Evolutionary conservation across 2,113 vertebrate genomes (phyloP), one percentile per base, ranked within the genome.

Genomic region (Gavialis gangeticus): DNA sequence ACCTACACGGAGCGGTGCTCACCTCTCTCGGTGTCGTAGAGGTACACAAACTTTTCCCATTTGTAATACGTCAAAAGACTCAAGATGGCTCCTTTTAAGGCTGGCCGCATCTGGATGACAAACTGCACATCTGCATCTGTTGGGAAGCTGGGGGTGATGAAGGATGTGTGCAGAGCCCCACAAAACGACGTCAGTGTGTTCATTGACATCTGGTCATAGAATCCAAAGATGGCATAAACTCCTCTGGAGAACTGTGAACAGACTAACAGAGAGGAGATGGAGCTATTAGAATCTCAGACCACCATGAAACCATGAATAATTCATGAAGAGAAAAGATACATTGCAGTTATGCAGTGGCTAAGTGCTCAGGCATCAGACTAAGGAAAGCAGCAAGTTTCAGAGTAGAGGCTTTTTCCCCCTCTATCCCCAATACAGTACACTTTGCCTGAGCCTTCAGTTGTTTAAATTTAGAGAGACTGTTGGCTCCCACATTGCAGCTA

Each of bases 141-240:
- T 37, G 99, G 99, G 94, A 99, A 99, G 97, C 99, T 99, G 71
- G 99, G 99, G 0, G 99, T 99, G 97, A 99, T 98, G 96, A 99
- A 99, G 94, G 99, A 99, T 0, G 99, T 99, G 97, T 99, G 99
- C 86, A 99, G 98, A 13, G 99, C 99, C 28, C 99, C 99, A 56
- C 99, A 99, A 98, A 99, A 99, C 3, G 99, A 99, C 1, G 99
- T 99, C 97, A 99, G 97, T 21, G 99, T 99, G 97, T 99, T 99
- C 99, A 99, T 99, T 76, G 99, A 99, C 99, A 99, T 99, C 98
- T 99, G 98, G 97, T 99, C 99, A 78, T 99, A 99, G 98, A 99
- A 99, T 97, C 99, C 99, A 95, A 99, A 99, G 97, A 99, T 99
- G 96, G 99, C 99, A 94, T 99, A 99, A 83, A 99, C 99, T 96